These are phyloP conservation scores for Eupithecia subumbrata DNA, from an alignment of 2,888 invertebrate species.

Conservation along the genomic window DNA sequence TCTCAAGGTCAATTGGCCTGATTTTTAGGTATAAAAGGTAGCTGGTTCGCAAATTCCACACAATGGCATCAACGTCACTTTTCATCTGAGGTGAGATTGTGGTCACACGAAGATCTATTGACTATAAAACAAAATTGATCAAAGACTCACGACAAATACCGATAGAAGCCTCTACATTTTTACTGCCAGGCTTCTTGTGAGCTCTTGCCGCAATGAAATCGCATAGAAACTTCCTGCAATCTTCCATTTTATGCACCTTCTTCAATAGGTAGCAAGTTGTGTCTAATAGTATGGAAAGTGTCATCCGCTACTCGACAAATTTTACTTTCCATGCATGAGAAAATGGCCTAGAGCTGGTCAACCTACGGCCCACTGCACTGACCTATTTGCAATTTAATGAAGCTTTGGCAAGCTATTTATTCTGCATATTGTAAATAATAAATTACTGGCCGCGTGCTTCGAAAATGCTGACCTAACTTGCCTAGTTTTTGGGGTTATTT, in stretches of 20 bases:
- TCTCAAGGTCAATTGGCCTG: slow-evolving; percentile 7
- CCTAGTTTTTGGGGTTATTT: slow-evolving; percentile 9
- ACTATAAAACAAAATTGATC: background rate
- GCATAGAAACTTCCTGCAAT: slow-evolving; percentile 4
- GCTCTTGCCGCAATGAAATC: background rate
- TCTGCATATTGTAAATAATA: slow-evolving; percentile 13
- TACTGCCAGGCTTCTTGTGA: background rate
- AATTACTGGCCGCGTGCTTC: slow-evolving; percentile 8
- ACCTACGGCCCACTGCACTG: slow-evolving; percentile 16
- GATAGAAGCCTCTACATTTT: background rate
- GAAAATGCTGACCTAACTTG: slow-evolving; percentile 2
- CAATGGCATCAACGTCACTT: no score
- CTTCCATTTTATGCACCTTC: slow-evolving; percentile 11
- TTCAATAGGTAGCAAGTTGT: background rate
- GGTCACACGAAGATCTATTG: no score
- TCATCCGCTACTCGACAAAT: slow-evolving; percentile 47
- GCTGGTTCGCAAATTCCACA: background rate
- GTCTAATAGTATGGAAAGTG: slow-evolving; percentile 52
- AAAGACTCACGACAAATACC: background rate
- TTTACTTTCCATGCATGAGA: slow-evolving; percentile 46
- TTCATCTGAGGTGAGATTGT: no score
- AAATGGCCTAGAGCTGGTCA: slow-evolving; percentile 39
- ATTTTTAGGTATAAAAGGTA: background rate
- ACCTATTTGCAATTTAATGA: slow-evolving; percentile 1
- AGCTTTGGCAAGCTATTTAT: slow-evolving; percentile 4